Evolutionary conservation across 2,888 invertebrate genomes (phyloP), one percentile per base, ranked within the genome.

Genomic region (Heteropelma amictum): DNA sequence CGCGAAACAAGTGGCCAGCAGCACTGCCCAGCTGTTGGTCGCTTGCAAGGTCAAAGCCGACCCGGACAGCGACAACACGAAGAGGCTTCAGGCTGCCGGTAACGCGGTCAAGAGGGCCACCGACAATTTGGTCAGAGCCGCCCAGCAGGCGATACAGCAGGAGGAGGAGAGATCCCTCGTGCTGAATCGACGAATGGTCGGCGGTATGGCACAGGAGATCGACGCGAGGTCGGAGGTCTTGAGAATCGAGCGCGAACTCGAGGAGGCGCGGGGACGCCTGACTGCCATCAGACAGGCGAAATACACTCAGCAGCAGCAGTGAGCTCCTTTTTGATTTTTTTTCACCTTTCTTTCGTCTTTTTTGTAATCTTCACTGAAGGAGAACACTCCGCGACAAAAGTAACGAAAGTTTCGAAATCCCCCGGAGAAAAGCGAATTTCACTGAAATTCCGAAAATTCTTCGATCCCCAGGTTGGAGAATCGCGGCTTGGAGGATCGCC

Each of bases 21-120:
- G 97, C 0, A 99, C 99, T 0, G 99, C 99, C 0, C 99, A 99
- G 86, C 91, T 99, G 67, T 90, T 99, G 61, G 98, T 99, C 49
- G 99, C 99, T 0, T 99, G 99, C 90, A 98, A 98, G 92, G 98
- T 99, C 70, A 99, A 99, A 89, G 98, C 99, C 0, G 99, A 99
- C 90, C 96, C 97, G 0, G 96, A 97, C 74, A 97, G 98, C 5
- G 96, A 97, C 81, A 95, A 97, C 5, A 98, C 98, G 56, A 94
- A 97, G 49, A 93, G 98, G 8, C 91, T 99, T 38, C 95, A 98
- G 89, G 93, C 95, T 10, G 98, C 98, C 0, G 98, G 98, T 10
- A 98, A 98, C 81, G 98, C 97, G 2, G 99, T 99, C 1, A 98
- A 99, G 90, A 92, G 97, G 77, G 98, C 99, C 2, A 99, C 99